Base-by-base conservation (phyloP, 2,888 invertebrate genomes). In the Timema cristinae region DNA sequence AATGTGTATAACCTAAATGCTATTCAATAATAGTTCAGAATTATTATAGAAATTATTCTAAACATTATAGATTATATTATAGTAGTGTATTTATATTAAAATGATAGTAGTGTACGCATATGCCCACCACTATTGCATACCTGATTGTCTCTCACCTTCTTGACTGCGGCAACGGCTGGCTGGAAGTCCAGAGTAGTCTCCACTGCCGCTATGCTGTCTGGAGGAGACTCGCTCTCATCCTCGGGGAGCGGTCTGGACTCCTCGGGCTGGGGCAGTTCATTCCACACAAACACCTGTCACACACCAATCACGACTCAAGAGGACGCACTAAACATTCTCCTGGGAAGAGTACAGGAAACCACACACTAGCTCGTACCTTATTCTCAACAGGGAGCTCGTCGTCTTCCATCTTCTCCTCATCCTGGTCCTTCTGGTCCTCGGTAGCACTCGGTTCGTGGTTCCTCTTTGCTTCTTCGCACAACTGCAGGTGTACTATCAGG, bases 331-430 rank as follows among this genome's bases (percentile, higher is more conserved):
- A 32, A 32, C 32, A 32, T 32, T 32, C 32, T 32, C 32, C 32
- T 32, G 32, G 32, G 32, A 4, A 32, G 32, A 32, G 32, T 1
- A 32, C 32, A 32, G 32, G 32, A 32, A 32, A 32, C 32, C 32
- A 32, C 32, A 32, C 32, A 32, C 32, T 32, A 32, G 32, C 32
- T 32, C 32, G 32, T 32, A 61, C 61, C 66, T 89, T 88, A 79
- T 92, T 91, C 81, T 92, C 91, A 91, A 91, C 91, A 0, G 91
- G 91, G 82, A 91, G 92, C 7, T 87, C 75, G 63, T 69, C 71
- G 5, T 74, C 73, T 0, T 74, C 72, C 32, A 71, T 73, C 16
- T 74, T 80, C 71, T 80, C 74, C 72, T 75, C 69, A 51, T 75
- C 76, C 4, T 78, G 79, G 68, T 75, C 75, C 6, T 74, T 75